A percentile compares a stretch with the other conserved stretches of the same genome.
Evolutionary conservation across 2,113 vertebrate genomes (phyloP).

Genomic region (Amphilophus citrinellus): DNA sequence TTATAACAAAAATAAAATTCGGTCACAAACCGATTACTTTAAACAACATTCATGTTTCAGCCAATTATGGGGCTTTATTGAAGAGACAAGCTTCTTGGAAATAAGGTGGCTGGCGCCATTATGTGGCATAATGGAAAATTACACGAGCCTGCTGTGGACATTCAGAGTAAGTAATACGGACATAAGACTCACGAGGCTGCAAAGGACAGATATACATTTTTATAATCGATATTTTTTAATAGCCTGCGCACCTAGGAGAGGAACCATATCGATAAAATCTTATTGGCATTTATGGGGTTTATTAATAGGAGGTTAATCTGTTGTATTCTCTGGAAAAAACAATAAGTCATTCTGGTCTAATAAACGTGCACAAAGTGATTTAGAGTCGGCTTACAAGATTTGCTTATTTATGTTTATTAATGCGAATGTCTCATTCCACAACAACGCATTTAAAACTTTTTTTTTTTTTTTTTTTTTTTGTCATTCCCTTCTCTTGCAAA

Average conservation of each 20-base stretch:
- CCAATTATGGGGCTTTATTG: not conserved
- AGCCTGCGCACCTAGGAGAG: not conserved
- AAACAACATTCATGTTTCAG: not conserved
- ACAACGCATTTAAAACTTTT: not conserved
- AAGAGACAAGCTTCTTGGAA: constrained; percentile 12
- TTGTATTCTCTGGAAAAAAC: not conserved
- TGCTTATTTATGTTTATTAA: not conserved
- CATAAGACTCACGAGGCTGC: not conserved
- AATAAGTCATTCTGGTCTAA: not conserved
- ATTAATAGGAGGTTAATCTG: not conserved
- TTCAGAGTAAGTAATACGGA: not conserved
- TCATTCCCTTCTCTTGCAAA: not conserved
- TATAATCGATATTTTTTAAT: not conserved
- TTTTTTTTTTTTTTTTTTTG: not conserved
- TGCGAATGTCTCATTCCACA: not conserved
- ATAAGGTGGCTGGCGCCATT: constrained; percentile 64
- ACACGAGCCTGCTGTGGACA: constrained; percentile 5
- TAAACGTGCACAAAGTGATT: not conserved
- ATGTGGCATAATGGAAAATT: constrained; percentile 57
- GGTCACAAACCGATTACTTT: not conserved
- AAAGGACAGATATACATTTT: not conserved
- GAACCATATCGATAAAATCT: not conserved
- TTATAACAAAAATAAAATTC: not conserved
- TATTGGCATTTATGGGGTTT: not conserved
- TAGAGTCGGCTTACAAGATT: not conserved